Base-by-base conservation (phyloP, 2,113 vertebrate genomes). In the Melierax canorus region DNA sequence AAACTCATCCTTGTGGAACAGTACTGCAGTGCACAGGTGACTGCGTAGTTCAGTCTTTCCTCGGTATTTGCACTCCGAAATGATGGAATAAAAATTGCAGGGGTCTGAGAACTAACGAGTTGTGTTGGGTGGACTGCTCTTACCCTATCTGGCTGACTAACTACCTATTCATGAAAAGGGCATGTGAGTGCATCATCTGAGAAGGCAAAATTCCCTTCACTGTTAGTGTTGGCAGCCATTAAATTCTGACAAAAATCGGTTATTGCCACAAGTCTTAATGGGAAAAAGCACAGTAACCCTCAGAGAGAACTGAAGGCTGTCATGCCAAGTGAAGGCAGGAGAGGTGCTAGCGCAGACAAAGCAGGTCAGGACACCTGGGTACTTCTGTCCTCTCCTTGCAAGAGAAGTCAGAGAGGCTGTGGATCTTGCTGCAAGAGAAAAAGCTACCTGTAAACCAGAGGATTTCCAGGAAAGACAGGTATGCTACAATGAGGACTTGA, bases 151-250 rank as follows among this genome's bases (percentile, higher is more conserved):
- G 58, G 30, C n/a, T 88, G 90, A 83, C 71, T 60, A 90, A 90
- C 43, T 46, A 63, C 41, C 12, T 60, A 18, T 68, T 85, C 86
- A 62, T 63, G 79, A 30, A 94, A 79, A 92, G 62, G n/a, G 48
- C 45, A 69, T 15, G 53, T 1, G 34, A 84, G 67, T 82, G 63
- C 83, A 77, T 58, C 79, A 15, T 4, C 41, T 12, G 55, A 51
- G 55, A 88, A 76, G 68, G 68, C 75, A 88, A 86, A 92, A 91
- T 66, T 84, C 92, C 79, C 75, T 83, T 62, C 53, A 1, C 34
- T 64, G 3, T 48, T 66, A 26, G 41, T 29, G 34, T 19, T 88
- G 45, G 63, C 50, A 59, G 34, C 19, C 20, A 12, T 27, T n/a
- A 64, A 62, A 88, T 84, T 51, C 67, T 36, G 71, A 43, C 46